phyloP scores from a whole-genome alignment of 2,797 vertebrate species.

The Onychomys leucogaster region DNA sequence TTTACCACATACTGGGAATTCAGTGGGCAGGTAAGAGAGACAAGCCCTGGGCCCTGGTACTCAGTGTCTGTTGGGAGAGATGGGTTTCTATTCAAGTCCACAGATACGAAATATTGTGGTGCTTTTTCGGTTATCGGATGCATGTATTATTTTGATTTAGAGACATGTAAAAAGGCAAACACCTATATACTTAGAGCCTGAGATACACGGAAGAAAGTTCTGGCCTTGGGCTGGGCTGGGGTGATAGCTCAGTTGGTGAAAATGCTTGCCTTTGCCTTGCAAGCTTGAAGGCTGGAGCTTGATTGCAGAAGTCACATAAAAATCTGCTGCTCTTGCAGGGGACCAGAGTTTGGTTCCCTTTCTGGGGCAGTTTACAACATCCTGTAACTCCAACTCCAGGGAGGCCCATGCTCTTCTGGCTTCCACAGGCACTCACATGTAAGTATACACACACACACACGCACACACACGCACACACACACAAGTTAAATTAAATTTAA shows the following conservation, averaged over 20 bases:
- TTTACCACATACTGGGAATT: not conserved
- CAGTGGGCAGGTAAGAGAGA: not conserved
- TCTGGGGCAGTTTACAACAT: not conserved
- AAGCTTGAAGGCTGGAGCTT: not conserved
- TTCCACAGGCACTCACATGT: not conserved
- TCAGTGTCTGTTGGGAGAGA: not conserved
- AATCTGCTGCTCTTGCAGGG: not conserved
- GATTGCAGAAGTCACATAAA: not conserved
- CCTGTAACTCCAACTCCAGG: not conserved
- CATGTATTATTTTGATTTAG: constrained; percentile 16
- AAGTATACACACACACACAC: not conserved
- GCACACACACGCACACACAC: not conserved
- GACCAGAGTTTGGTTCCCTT: not conserved
- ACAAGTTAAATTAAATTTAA: no score
- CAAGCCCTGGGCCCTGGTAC: not conserved
- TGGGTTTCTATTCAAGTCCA: not conserved
- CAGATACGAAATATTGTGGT: not conserved
- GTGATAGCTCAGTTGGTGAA: not conserved
- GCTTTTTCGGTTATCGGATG: not conserved
- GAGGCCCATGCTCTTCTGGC: not conserved
- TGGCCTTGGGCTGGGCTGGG: not conserved
- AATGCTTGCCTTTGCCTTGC: not conserved
- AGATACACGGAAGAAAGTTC: not conserved
- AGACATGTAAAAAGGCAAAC: not conserved
- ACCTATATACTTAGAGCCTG: not conserved